phyloP scores from a whole-genome alignment of 2,113 vertebrate species.

The Epinephelus moara region DNA sequence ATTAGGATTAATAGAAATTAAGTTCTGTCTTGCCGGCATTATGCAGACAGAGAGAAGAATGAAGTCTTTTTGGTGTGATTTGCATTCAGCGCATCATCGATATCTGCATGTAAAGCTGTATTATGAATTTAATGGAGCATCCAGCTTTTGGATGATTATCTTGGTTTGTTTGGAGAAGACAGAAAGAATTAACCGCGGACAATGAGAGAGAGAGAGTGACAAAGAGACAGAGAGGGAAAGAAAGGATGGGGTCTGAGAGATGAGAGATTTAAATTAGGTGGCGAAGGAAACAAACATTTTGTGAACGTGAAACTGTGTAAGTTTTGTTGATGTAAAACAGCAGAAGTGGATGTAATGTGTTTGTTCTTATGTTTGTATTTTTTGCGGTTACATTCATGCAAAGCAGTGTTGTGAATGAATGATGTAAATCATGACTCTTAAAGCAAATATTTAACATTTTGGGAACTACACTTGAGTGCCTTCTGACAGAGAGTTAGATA shows the following conservation, averaged over 20 bases:
- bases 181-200: conserved; percentile 6
- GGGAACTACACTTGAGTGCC: not conserved
- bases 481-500: not conserved
- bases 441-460: too few species aligned
- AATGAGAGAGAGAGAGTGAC: not conserved
- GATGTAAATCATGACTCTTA: not conserved
- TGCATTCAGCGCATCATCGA: conserved; percentile 42
- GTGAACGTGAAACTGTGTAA: not conserved
- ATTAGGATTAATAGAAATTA: conserved; percentile 50
- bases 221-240: too few species aligned
- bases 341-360: not conserved
- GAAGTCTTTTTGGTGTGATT: conserved; percentile 41
- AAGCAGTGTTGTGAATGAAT: not conserved
- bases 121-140: conserved; percentile 55
- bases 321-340: not conserved
- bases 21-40: conserved; percentile 22
- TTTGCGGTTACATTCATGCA: not conserved
- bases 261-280: not conserved
- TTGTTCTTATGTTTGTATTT: not conserved
- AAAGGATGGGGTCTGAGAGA: not conserved
- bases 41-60: conserved; percentile 33
- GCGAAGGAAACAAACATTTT: not conserved
- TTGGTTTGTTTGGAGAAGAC: conserved; percentile 37
- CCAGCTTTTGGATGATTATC: conserved; percentile 55
- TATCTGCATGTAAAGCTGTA: conserved; percentile 29